These are phyloP conservation scores for Aphis gossypii DNA, from an alignment of 1,140 invertebrate species.

Conservation along the genomic window DNA sequence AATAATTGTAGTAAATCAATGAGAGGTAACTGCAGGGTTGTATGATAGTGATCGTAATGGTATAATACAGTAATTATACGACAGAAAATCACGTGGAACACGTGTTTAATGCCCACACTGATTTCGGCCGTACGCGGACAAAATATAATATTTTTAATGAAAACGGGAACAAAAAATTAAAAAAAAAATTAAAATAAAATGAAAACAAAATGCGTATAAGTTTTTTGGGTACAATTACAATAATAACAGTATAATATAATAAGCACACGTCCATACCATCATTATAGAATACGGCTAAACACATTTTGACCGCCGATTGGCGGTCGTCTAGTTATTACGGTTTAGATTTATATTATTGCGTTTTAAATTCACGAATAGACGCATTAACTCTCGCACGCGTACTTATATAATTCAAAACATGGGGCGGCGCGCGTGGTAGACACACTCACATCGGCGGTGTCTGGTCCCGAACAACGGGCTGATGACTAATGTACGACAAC, in stretches of 20 bases:
- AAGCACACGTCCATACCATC: no score
- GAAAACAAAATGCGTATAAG: no score
- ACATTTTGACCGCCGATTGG: not conserved
- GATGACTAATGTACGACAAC: slow-evolving; percentile 27
- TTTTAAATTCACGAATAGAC: no score
- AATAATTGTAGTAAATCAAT: not conserved
- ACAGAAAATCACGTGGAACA: slow-evolving; percentile 31
- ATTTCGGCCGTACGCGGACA: not conserved
- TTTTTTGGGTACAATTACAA: no score
- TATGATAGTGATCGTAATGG: not conserved
- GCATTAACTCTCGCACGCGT: no score
- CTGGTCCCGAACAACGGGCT: not conserved
- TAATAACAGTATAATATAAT: not conserved
- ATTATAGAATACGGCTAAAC: not conserved
- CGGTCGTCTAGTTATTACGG: not conserved
- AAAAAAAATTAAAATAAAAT: not conserved
- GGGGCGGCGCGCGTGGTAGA: not conserved
- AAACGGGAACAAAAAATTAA: not conserved
- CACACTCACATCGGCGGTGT: no score
- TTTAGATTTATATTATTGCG: not conserved
- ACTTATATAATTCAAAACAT: not conserved
- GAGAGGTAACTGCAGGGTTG: not conserved
- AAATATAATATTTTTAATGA: not conserved
- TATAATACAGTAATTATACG: not conserved
- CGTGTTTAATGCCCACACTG: not conserved